Evolutionary conservation across 2,888 invertebrate genomes (phyloP).

Genomic region (Punctoribates punctum): DNA sequence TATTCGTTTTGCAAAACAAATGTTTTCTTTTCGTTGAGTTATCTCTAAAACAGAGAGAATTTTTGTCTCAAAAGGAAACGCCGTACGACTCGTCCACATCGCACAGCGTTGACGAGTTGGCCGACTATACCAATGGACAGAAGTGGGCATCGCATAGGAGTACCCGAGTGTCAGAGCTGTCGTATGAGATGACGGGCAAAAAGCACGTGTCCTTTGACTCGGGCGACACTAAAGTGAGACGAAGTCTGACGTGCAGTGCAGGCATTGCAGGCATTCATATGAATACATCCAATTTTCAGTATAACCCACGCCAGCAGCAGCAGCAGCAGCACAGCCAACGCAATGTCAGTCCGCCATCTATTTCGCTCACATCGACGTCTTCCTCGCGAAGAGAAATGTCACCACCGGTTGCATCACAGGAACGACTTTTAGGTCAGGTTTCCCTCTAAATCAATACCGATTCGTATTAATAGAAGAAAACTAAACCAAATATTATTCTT

Average conservation of each 20-base stretch:
- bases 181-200: slow-evolving; percentile 1
- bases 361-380: slow-evolving; percentile 33
- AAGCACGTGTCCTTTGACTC: slow-evolving; percentile 34
- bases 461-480: background rate
- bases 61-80: background rate
- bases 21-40: background rate
- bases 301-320: background rate
- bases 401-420: slow-evolving; percentile 38
- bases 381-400: slow-evolving; percentile 27
- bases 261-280: slow-evolving; percentile 3
- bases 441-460: background rate
- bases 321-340: background rate
- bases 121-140: background rate
- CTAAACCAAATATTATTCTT: background rate
- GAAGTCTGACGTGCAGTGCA: slow-evolving; percentile 17
- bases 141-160: background rate
- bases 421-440: slow-evolving; percentile 29
- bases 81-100: slow-evolving; percentile 26
- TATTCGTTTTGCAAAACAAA: background rate
- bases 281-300: background rate
- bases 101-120: slow-evolving; percentile 6
- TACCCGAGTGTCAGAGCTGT: background rate
- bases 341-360: slow-evolving; percentile 30
- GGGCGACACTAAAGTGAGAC: slow-evolving; percentile 5
- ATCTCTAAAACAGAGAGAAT: background rate